Base-by-base conservation (phyloP, 1,140 invertebrate genomes). In the Philotrypesis tridentata region DNA sequence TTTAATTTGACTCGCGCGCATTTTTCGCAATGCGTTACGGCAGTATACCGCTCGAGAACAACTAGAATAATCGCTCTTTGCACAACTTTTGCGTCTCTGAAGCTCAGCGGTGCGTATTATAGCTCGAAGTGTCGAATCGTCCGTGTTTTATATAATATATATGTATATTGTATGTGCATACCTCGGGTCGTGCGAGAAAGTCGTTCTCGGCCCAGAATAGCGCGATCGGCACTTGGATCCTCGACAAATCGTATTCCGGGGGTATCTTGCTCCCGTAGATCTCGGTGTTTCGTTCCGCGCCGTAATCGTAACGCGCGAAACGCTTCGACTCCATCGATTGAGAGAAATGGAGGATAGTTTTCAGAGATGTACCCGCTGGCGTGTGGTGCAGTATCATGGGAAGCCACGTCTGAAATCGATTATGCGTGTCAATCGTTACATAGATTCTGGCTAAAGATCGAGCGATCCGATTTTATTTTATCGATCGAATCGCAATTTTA, bases 291-390 rank as follows among this genome's bases (percentile, higher is more conserved):
- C 89, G 92, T 11, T 90, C 83, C 0, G 43, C 23, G 0, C 95
- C 95, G 85, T 95, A 96, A 86, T 96, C 95, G 82, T 93, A 96
- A 72, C 93, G 91, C 83, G 93, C 90, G 84, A 95, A 96, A 78
- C 92, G 90, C 3, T 95, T 94, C 33, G 89, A 92, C 48, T 89
- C 72, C 86, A 95, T 93, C 89, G 93, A 94, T 92, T 94, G 95
- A 0, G 93, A 93, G 83, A 93, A 96, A 89, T 96, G 95, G 12
- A 96, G 86, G 1, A 97, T 85, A 29, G 96, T 96, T 89, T 95
- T 94, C 0, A 94, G 94, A 2, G 96, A 97, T 0, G 96, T 94
- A 21, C 96, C 96, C 4, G 96, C 95, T 2, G 97, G 97, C 27
- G 93, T 93, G 85, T 97, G 96, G n/a, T 92, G 91, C 29, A 96